These are phyloP conservation scores for Podotricha telesiphe DNA, from an alignment of 2,888 invertebrate genomes.

Conservation along the genomic window DNA sequence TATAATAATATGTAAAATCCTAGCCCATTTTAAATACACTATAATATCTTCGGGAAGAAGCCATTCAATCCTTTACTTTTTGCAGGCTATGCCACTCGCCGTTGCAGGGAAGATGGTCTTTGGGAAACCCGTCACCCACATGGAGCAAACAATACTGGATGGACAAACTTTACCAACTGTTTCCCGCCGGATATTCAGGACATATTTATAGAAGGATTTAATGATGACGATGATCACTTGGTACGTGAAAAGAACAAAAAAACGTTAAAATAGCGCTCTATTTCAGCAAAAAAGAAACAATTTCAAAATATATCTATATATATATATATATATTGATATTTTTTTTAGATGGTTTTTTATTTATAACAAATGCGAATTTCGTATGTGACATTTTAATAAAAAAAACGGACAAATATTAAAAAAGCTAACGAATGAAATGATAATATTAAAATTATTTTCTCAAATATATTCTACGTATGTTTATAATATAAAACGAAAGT, in stretches of 20 bases:
- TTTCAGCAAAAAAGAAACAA: no score
- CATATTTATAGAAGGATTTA: conserved; percentile 86
- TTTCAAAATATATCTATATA: no score
- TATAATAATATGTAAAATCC: no score
- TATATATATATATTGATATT: no score
- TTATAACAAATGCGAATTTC: neutral
- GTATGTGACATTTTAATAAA: neutral
- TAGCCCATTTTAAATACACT: no score
- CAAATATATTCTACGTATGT: no score
- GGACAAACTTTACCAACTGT: conserved; percentile 93
- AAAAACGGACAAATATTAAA: neutral
- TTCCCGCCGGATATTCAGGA: conserved; percentile 87
- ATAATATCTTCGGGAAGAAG: no score
- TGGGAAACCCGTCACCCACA: conserved; percentile 85
- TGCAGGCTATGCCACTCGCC: conserved; percentile 87
- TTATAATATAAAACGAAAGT: no score
- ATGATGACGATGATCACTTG: conserved; percentile 60
- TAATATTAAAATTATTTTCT: no score
- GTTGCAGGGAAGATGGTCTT: conserved; percentile 86
- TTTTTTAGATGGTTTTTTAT: neutral
- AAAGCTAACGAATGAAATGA: no score
- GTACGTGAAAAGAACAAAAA: no score
- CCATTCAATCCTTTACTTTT: neutral
- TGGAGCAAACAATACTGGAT: conserved; percentile 81
- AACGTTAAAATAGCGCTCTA: no score